Evolutionary conservation across 1,140 invertebrate genomes (phyloP).

Genomic region (Drosophila ambigua): DNA sequence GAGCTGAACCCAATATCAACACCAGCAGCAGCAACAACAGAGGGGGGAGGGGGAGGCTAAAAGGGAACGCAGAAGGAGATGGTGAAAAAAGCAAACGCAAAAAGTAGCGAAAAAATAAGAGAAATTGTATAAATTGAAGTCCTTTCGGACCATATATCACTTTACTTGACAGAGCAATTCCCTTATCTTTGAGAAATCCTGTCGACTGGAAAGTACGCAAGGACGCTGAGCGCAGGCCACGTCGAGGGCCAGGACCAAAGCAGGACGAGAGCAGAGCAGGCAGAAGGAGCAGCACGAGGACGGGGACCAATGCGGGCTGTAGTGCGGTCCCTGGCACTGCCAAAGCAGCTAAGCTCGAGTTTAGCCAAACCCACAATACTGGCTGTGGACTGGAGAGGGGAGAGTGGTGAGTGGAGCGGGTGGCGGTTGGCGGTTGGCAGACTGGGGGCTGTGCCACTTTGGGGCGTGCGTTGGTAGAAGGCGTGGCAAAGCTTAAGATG

Average conservation of each 20-base stretch:
- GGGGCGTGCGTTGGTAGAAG: slow-evolving; percentile 60
- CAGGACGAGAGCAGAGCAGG: slow-evolving; percentile 29
- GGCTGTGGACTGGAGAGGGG: slow-evolving; percentile 6
- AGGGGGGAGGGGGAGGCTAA: not conserved
- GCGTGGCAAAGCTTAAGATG: slow-evolving; percentile 81
- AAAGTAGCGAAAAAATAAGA: slow-evolving; percentile 82
- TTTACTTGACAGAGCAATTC: slow-evolving; percentile 84
- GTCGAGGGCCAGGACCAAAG: slow-evolving; percentile 23
- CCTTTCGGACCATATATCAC: slow-evolving; percentile 84
- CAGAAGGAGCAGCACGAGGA: slow-evolving; percentile 37
- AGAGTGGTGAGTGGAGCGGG: not conserved
- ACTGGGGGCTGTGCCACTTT: slow-evolving; percentile 17
- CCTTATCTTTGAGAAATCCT: slow-evolving; percentile 84
- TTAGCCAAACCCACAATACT: slow-evolving; percentile 74
- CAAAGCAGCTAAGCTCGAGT: slow-evolving; percentile 78
- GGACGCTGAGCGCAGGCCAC: slow-evolving; percentile 54
- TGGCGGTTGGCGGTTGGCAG: not conserved
- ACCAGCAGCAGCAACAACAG: slow-evolving; percentile 59
- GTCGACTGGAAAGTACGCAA: slow-evolving; percentile 83
- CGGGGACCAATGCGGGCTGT: slow-evolving; percentile 69
- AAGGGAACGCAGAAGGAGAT: slow-evolving; percentile 18
- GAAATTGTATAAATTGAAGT: slow-evolving; percentile 84
- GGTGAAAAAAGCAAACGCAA: slow-evolving; percentile 75
- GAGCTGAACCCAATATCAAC: slow-evolving; percentile 60
- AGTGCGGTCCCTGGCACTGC: slow-evolving; percentile 37